A percentile compares a stretch with the other conserved stretches of the same genome.
These are phyloP conservation scores for Sesamia nonagrioides DNA, from an alignment of 1,140 invertebrate genomes.

Conservation along the genomic window DNA sequence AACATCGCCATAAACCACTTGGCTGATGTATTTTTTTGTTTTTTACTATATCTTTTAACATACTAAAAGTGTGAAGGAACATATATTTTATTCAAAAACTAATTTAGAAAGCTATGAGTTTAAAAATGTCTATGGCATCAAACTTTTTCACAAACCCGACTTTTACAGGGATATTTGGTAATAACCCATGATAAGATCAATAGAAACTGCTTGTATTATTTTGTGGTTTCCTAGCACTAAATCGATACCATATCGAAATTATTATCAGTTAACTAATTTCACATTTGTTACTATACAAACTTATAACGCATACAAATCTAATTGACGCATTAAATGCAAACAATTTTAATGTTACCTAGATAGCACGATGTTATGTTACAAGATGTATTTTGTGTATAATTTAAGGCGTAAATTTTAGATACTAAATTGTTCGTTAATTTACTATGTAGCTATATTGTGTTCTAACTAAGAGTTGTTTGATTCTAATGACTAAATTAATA, in stretches of 20 bases:
- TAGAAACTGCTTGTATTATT: slow-evolving; percentile 12
- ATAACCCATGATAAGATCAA: background rate
- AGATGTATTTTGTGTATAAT: slow-evolving; percentile 69
- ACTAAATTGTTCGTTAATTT: slow-evolving; percentile 35
- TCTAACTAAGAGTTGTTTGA: slow-evolving; percentile 1
- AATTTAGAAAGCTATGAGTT: too few species aligned
- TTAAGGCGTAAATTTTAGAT: slow-evolving; percentile 53
- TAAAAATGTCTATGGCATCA: too few species aligned
- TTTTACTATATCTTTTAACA: too few species aligned
- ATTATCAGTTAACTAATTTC: slow-evolving; percentile 41
- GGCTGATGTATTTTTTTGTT: too few species aligned
- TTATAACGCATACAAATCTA: slow-evolving; percentile 32
- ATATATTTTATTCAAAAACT: too few species aligned
- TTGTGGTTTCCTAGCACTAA: background rate
- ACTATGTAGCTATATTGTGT: background rate
- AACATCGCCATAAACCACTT: background rate
- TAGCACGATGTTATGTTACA: slow-evolving; percentile 70
- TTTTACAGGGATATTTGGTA: background rate
- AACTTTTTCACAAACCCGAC: too few species aligned
- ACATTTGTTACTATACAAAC: slow-evolving; percentile 15
- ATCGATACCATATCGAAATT: slow-evolving; percentile 46
- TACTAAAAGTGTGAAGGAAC: too few species aligned
- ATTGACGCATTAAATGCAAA: slow-evolving; percentile 78
- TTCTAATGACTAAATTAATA: background rate
- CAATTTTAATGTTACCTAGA: slow-evolving; percentile 69